Evolutionary conservation across 2,113 vertebrate genomes (phyloP), one percentile per base, ranked within the genome.

Genomic region (Lamprotornis superbus): DNA sequence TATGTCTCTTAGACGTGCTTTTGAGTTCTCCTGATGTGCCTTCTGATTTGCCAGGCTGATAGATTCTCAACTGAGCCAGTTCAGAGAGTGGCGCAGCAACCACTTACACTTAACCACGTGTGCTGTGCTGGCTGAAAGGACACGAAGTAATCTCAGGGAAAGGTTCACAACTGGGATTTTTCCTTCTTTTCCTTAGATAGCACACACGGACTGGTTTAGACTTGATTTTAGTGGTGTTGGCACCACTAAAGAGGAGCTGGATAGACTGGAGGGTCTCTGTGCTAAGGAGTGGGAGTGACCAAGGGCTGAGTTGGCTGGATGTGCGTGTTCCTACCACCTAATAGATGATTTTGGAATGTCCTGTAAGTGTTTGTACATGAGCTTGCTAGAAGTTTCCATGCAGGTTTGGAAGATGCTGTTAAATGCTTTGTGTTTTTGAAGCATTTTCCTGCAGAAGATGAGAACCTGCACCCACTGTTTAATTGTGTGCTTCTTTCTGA

Each of bases 71-170:
- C 18, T 37, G 50, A 68, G n/a, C 33, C 20, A 7, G 8, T 46
- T 81, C 37, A 53, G 53, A 53, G 53, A 9, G 35, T 11, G 35
- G 11, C 19, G 68, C 28, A 57, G 7, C 39, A 84, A 10, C 12
- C 4, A 7, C 30, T 74, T 40, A 10, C 22, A 16, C 33, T 47
- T 20, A 15, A 52, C 50, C 42, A n/a, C 0, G 0, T 57, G 25
- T 67, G n/a, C 47, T 70, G 30, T 78, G 39, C 64, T 44, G 31
- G 47, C 60, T 71, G 69, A 61, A 89, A 63, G 23, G 33, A 64
- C 11, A 3, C 4, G 15, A 44, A 47, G 11, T 27, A 10, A 85
- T 17, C 52, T 49, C 16, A 40, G 12, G 55, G 22, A 90, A 53
- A 7, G 2, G 23, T 15, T 89, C 20, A 27, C 10, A 42, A 4